A percentile compares a stretch with the other conserved stretches of the same genome.
These are phyloP conservation scores for Calonectris borealis DNA, from an alignment of 2,113 vertebrate genomes.

Conservation along the genomic window DNA sequence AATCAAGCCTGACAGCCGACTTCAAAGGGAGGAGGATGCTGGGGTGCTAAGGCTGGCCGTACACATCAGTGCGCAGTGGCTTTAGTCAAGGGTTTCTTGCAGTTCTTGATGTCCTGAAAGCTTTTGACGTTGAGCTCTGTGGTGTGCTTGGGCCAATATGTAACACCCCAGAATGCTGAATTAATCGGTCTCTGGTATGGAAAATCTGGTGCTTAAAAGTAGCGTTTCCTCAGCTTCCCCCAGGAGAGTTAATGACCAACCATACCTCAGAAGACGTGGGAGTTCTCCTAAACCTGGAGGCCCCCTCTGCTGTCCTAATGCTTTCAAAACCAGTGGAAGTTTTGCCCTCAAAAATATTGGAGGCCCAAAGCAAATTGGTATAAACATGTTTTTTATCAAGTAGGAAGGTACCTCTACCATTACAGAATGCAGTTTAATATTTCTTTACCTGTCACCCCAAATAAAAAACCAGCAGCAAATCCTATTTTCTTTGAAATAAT, in stretches of 20 bases:
- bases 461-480: not conserved
- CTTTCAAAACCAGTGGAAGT: not conserved
- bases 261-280: not conserved
- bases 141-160: accelerated
- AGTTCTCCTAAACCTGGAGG: not conserved
- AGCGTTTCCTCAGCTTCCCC: not conserved
- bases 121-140: not conserved
- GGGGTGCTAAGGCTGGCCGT: not conserved
- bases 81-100: not conserved
- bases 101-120: not conserved
- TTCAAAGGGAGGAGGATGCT: not conserved
- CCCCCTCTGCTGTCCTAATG: not conserved
- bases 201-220: not conserved
- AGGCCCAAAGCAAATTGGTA: not conserved
- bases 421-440: not conserved
- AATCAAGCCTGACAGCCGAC: not conserved
- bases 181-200: not conserved
- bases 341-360: not conserved
- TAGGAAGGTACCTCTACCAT: not conserved
- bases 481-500: not conserved
- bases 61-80: not conserved
- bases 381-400: not conserved
- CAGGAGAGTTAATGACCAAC: not conserved
- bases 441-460: not conserved
- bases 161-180: not conserved